Evolutionary conservation across 1,140 invertebrate species (phyloP).

Genomic region (Pinna nobilis): DNA sequence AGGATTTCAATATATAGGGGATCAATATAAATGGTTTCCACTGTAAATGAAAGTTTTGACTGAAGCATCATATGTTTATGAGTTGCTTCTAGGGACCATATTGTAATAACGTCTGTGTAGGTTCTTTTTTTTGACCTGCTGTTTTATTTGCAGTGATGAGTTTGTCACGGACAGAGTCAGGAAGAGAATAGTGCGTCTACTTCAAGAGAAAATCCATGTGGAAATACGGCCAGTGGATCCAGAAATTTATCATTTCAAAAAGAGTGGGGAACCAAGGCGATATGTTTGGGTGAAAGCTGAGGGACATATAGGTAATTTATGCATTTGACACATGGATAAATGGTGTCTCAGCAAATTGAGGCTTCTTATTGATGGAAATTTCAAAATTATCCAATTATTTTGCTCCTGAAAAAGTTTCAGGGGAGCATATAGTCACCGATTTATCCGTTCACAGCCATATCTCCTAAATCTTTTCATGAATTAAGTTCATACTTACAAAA

Average conservation of each 20-base stretch:
- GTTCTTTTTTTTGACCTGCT: background rate
- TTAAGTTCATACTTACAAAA: no score
- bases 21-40: no score
- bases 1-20: no score
- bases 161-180: slow-evolving; percentile 2
- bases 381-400: no score
- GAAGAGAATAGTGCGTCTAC: slow-evolving; percentile 5
- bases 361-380: no score
- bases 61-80: no score
- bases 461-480: no score
- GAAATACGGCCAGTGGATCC: slow-evolving; percentile 44
- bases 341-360: no score
- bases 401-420: no score
- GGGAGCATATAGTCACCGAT: no score
- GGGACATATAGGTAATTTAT: slow-evolving; percentile 41
- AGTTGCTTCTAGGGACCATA: background rate
- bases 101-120: background rate
- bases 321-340: background rate
- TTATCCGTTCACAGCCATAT: no score
- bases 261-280: slow-evolving; percentile 31
- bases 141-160: background rate
- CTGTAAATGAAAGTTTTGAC: no score
- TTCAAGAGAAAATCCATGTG: slow-evolving; percentile 39
- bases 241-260: slow-evolving; percentile 31
- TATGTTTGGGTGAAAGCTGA: slow-evolving; percentile 45